A percentile compares a stretch with the other conserved stretches of the same genome.
Evolutionary conservation across 1,140 invertebrate species (phyloP).

Genomic region (Spodoptera litura): DNA sequence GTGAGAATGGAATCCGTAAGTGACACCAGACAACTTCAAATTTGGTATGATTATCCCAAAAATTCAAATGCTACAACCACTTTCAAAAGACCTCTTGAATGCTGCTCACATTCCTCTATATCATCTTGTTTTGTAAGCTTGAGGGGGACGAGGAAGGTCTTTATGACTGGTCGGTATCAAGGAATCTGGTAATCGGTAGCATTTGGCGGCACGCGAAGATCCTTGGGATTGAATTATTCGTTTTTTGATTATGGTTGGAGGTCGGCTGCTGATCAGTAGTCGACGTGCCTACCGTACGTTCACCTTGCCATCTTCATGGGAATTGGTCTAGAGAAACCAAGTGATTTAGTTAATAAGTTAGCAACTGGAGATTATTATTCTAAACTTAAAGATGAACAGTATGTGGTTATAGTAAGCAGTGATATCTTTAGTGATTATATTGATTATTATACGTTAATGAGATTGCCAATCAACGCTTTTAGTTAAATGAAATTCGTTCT

Average conservation of each 20-base stretch:
- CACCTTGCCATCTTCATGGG: slow-evolving; percentile 20
- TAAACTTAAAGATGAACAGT: too few species aligned
- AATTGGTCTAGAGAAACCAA: neutral
- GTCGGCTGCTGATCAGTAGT: slow-evolving; percentile 63
- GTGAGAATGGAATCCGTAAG: slow-evolving; percentile 47
- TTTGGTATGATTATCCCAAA: slow-evolving; percentile 38
- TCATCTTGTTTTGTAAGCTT: neutral
- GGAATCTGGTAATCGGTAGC: slow-evolving; percentile 68
- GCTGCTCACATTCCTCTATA: neutral
- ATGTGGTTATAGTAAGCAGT: too few species aligned
- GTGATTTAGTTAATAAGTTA: too few species aligned
- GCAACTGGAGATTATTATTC: too few species aligned
- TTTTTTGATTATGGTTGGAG: slow-evolving; percentile 64
- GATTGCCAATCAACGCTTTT: too few species aligned
- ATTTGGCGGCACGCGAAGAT: slow-evolving; percentile 63
- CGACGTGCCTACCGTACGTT: slow-evolving; percentile 12
- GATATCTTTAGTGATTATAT: too few species aligned
- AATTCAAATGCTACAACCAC: slow-evolving; percentile 11
- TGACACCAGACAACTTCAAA: slow-evolving; percentile 42
- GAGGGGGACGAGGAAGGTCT: neutral
- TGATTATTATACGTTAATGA: neutral
- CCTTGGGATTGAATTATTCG: slow-evolving; percentile 58
- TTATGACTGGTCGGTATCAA: slow-evolving; percentile 35
- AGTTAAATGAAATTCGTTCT: too few species aligned
- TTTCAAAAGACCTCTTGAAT: neutral